These are phyloP conservation scores for Bombus sylvicola DNA, from an alignment of 1,140 invertebrate genomes.

Conservation along the genomic window DNA sequence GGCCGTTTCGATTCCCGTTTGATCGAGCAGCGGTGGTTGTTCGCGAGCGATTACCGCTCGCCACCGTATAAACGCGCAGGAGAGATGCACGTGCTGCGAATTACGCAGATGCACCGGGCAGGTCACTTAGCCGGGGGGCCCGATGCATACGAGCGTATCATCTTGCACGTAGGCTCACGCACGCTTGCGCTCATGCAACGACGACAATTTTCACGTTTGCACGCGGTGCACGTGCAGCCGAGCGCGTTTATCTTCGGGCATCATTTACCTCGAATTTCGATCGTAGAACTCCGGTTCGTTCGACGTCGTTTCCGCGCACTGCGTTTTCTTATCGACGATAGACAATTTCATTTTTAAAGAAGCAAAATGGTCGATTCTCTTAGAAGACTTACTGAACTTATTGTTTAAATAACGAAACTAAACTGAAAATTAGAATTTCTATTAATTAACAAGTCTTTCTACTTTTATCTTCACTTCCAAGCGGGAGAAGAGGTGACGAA, in stretches of 20 bases:
- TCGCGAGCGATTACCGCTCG: constrained; percentile 28
- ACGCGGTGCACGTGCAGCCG: constrained; percentile 33
- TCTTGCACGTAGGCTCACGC: constrained; percentile 38
- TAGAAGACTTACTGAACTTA: neutral
- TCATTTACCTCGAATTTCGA: constrained; percentile 49
- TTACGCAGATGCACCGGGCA: constrained; percentile 61
- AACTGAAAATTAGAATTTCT: no score
- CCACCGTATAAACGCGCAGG: constrained; percentile 51
- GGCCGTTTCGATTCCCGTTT: constrained; percentile 14
- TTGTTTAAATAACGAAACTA: neutral
- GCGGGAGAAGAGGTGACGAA: no score
- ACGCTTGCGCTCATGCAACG: constrained; percentile 23
- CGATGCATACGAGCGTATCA: constrained; percentile 31
- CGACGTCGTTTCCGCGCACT: constrained; percentile 5
- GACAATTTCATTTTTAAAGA: neutral
- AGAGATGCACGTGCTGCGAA: constrained; percentile 61
- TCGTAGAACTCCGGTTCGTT: constrained; percentile 12
- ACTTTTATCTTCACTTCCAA: no score
- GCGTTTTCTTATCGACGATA: neutral
- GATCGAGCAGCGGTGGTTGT: neutral
- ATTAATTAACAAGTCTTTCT: no score
- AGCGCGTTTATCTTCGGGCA: constrained; percentile 38
- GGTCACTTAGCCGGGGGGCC: constrained; percentile 36
- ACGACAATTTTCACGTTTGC: constrained; percentile 51
- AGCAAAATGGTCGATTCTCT: neutral